Conservation (phyloP, 2,797 vertebrate species). For the Momotus momota region DNA sequence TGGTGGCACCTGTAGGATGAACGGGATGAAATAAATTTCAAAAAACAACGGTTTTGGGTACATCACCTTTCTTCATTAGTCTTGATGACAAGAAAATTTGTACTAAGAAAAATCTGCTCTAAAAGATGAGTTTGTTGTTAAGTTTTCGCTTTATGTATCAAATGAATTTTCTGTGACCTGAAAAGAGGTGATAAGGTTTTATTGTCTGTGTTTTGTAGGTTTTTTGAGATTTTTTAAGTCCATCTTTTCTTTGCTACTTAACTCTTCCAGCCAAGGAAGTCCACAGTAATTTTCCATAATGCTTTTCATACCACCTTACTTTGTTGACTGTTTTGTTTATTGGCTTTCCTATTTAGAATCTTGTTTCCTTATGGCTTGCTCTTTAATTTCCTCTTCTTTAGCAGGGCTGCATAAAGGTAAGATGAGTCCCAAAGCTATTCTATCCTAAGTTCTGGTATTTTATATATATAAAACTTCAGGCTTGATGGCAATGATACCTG, state of each 20-base stretch:
- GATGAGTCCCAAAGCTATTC: slow-evolving; percentile 45
- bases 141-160: neutral
- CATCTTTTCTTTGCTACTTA: neutral
- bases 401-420: slow-evolving; percentile 35
- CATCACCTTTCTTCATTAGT: neutral
- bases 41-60: neutral
- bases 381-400: slow-evolving; percentile 51
- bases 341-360: slow-evolving; percentile 64
- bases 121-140: neutral
- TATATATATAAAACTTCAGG: slow-evolving; percentile 47
- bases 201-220: neutral
- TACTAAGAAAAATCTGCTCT: neutral
- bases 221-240: neutral
- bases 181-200: neutral
- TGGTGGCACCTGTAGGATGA: neutral
- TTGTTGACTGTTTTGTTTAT: slow-evolving; percentile 52
- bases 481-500: slow-evolving; percentile 74
- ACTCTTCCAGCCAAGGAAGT: neutral
- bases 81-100: neutral
- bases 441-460: slow-evolving; percentile 62
- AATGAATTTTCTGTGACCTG: neutral
- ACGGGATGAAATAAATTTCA: neutral
- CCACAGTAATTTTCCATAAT: neutral
- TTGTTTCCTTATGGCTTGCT: slow-evolving; percentile 23
- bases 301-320: neutral